Evolutionary conservation across 1,140 invertebrate species (phyloP), one percentile per base, ranked within the genome.

Genomic region (Brachionus plicatilis): DNA sequence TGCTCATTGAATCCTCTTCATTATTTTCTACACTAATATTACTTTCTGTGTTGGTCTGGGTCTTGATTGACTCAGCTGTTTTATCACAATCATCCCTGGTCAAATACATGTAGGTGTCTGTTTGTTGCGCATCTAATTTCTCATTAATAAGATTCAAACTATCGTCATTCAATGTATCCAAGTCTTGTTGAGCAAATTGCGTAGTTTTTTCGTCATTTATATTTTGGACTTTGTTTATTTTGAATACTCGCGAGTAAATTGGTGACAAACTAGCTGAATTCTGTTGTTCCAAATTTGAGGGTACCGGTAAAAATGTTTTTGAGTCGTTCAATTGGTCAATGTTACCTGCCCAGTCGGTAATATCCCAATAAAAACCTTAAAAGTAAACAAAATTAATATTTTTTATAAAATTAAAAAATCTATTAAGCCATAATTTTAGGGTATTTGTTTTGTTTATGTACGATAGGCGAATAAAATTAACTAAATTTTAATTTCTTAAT

Each of bases 351-450:
- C 79, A 82, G 53, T 82, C 79, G 17, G 79, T 82, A 65, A 82
- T 82, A 82, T 82, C 79, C 79, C 79, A 82, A 68, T 82, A 82
- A 17, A 82, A 82, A 65, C 79, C 79, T 82, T 56, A 17, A 47
- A 29, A 80, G 17, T 24, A 80, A 80, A 65, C 20, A 56, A 27
- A 37, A 72, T 41, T 17, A 41, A 9, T 20, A 11, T 20, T 20
- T 33, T 37, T 29, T 43, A 9, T n/a, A 37, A 1, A n/a, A 70
- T 33, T 37, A 7, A 33, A n/a, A 11, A 29, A 29, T 33, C 33
- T 37, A 33, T 33, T 33, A 37, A 11, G 9, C 27, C 0, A 8
- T 17, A 53, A 53, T 53, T 53, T 53, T 50, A 12, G 45, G 11
- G 11, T 50, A n/a, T 11, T 50, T 50, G 27, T 2, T 3, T 29